Evolutionary conservation across 1,140 invertebrate genomes (phyloP).

Genomic region (Aphaenogaster ashmeadi): DNA sequence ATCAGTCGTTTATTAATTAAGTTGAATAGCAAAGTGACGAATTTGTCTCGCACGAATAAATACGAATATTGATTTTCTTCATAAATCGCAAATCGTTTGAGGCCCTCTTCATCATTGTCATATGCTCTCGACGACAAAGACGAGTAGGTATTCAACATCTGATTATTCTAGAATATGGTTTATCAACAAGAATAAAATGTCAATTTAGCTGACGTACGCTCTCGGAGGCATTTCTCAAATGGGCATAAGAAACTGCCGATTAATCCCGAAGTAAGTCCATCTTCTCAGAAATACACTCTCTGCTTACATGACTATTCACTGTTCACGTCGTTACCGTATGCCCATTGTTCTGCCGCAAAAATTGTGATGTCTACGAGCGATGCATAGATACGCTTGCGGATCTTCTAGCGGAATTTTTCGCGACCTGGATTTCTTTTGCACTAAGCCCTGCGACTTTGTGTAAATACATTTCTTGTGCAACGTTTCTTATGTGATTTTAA

Average conservation of each 20-base stretch:
- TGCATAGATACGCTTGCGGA: slow-evolving; percentile 61
- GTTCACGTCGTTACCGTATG: slow-evolving; percentile 17
- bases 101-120: neutral
- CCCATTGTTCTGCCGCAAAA: slow-evolving; percentile 59
- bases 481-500: slow-evolving; percentile 12
- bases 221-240: slow-evolving; percentile 44
- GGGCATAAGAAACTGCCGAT: slow-evolving; percentile 65
- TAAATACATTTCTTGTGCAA: slow-evolving; percentile 24
- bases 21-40: neutral
- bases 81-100: neutral
- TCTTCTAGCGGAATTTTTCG: slow-evolving; percentile 32
- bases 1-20: neutral
- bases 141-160: neutral
- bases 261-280: slow-evolving; percentile 55
- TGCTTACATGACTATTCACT: neutral
- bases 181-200: slow-evolving; percentile 28
- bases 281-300: slow-evolving; percentile 45
- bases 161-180: neutral
- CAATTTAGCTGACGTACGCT: slow-evolving; percentile 44
- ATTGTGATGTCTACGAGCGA: slow-evolving; percentile 27
- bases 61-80: neutral
- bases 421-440: slow-evolving; percentile 41
- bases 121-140: neutral
- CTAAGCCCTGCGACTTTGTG: slow-evolving; percentile 1
- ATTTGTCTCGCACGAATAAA: slow-evolving; percentile 22